Evolutionary conservation across 2,888 invertebrate species (phyloP).

Genomic region (Harmothoe impar): DNA sequence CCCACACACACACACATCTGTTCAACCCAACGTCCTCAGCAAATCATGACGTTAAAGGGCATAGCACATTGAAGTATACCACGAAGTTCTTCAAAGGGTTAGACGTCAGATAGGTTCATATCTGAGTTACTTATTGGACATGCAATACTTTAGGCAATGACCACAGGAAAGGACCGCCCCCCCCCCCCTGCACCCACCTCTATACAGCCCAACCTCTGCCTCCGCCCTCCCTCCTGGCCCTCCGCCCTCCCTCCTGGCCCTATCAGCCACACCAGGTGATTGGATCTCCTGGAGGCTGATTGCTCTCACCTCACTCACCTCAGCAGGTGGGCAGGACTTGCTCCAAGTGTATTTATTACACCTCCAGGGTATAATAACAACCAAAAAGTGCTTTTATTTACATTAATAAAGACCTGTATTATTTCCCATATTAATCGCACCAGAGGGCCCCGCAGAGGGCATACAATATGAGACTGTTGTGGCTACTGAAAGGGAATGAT

Average conservation of each 20-base stretch:
- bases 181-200: no score
- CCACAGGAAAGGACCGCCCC: no score
- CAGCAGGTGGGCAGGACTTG: constrained; percentile 11
- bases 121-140: no score
- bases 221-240: neutral
- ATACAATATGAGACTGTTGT: no score
- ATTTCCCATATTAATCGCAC: neutral
- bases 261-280: neutral
- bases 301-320: constrained; percentile 4
- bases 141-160: neutral
- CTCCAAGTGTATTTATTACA: neutral
- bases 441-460: no score
- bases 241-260: neutral
- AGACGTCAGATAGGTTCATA: no score
- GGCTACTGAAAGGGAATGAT: no score
- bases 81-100: neutral
- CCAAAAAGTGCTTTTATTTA: neutral
- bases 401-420: neutral
- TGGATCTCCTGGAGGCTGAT: neutral
- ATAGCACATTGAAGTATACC: neutral
- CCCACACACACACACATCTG: no score
- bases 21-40: neutral
- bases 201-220: no score
- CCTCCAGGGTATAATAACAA: neutral
- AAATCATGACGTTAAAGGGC: neutral